Base-by-base conservation (phyloP, 2,113 vertebrate genomes). In the Platycercus adscitus region DNA sequence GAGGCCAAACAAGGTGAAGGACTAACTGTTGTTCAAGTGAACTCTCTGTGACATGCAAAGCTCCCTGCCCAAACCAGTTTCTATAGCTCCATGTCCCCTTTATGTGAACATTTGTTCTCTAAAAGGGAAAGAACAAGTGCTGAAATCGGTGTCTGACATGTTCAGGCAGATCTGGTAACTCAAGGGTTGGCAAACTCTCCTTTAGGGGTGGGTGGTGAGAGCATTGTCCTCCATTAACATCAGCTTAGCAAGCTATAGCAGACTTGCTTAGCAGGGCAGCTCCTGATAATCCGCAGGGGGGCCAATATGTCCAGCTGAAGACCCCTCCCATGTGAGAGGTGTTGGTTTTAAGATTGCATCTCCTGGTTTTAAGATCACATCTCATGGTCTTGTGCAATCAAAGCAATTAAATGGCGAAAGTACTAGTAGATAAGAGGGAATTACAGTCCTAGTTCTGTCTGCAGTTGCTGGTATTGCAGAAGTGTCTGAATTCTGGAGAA, bases 1-100 rank as follows among this genome's bases (percentile, higher is more conserved):
- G 72, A 95, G 81, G 83, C 72, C 68, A 91, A 72, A 76, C 73
- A 87, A 95, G 83, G 88, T 92, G 53, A 86, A 91, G 79, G 64
- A 66, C 58, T 85, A 65, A 60, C 33, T 89, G 69, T 11, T 68
- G 56, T 81, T 93, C 43, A 73, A 4, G 56, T 96, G 90, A 96
- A 81, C 86, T 91, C 61, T 71, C 41, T 39, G 43, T 91, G 85
- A 72, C 80, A 65, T 80, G 88, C 84, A 93, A 86, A 91, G 93
- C 80, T 92, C 76, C 65, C 69, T 89, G 83, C 91, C 94, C 49
- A 91, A 96, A 96, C 93, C 91, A 94, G 91, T 92, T 97, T 81
- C 64, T 79, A 31, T 65, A 85, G 71, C 56, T 86, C 49, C 6
- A 3, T 93, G 92, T 95, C 94, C 88, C 91, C 58, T 90, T 89